These are phyloP conservation scores for Drosophila rufa DNA, from an alignment of 1,140 invertebrate genomes.

Conservation along the genomic window DNA sequence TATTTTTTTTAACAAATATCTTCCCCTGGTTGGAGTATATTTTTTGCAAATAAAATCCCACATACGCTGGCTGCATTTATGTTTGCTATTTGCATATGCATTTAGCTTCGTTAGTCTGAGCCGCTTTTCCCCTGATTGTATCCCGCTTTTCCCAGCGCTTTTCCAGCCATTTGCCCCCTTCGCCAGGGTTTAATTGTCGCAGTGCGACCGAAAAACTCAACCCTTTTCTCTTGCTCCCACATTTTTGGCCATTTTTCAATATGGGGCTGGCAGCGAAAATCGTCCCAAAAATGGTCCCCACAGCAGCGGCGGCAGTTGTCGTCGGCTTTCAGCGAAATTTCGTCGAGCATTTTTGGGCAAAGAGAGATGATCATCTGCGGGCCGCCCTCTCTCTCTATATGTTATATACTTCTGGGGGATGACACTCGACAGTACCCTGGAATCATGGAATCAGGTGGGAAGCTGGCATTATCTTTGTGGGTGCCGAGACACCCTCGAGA, in stretches of 20 bases:
- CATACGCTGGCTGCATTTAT: slow-evolving; percentile 36
- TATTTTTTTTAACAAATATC: background rate
- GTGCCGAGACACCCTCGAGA: slow-evolving; percentile 1
- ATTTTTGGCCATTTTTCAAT: slow-evolving; percentile 66
- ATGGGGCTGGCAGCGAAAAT: slow-evolving; percentile 52
- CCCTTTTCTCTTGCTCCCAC: background rate
- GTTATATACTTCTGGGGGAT: background rate
- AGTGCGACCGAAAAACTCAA: slow-evolving; percentile 31
- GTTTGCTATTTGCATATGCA: slow-evolving; percentile 64
- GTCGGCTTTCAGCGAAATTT: slow-evolving; percentile 71
- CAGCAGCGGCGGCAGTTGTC: slow-evolving; percentile 44
- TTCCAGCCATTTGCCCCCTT: slow-evolving; percentile 31
- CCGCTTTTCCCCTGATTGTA: slow-evolving; percentile 37
- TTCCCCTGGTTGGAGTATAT: background rate
- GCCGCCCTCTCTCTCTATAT: no score
- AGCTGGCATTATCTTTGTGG: background rate
- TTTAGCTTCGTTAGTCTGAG: slow-evolving; percentile 75
- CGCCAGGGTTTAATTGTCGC: slow-evolving; percentile 69
- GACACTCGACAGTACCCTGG: slow-evolving; percentile 14
- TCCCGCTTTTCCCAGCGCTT: slow-evolving; percentile 1
- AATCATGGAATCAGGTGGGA: background rate
- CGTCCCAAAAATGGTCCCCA: slow-evolving; percentile 58
- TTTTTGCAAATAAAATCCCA: background rate
- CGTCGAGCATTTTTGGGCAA: slow-evolving; percentile 62
- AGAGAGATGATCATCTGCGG: slow-evolving; percentile 14